Evolutionary conservation across 2,113 vertebrate species (phyloP), one percentile per base, ranked within the genome.

Genomic region (Antennarius striatus): DNA sequence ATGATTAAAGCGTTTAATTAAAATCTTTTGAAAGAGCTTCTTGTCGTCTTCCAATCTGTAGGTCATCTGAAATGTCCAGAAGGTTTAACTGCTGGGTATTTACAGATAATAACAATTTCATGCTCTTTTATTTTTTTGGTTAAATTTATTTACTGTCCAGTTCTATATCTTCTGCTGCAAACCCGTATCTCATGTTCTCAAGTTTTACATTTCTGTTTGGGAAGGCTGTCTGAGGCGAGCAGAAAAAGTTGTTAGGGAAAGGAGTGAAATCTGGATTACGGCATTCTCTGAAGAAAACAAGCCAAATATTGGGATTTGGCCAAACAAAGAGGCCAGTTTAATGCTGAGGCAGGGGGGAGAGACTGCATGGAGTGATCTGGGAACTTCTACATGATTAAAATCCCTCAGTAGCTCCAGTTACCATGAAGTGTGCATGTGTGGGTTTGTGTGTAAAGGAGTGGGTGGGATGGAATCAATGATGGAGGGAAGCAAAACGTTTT

Each of bases 261-360:
- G 39, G 13, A 12, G 32, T 22, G 22, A 50, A 56, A 15, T 47
- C 8, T 42, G 57, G 57, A 61, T 42, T n/a, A 39, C 22, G 22
- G 22, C 22, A 22, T 22, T 22, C 22, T 22, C 22, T n/a, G 29
- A 32, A 32, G 5, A 39, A 43, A 10, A 32, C 16, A 0, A 4
- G 55, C 55, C 56, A 70, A 17, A 63, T 12, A 50, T 46, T 5
- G 11, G 39, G 58, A 69, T 73, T 61, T 60, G 46, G 45, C 28
- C 7, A 15, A 74, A 74, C 62, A 71, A 70, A 66, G 66, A 71
- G 42, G 32, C 30, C 30, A 54, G 36, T 61, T 64, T 63, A 36
- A 47, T 51, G 11, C 14, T 39, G 45, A 57, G 30, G 29, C 51
- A n/a, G 28, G 10, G 11, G 42, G 48, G 17, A 4, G 22, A 30